These are phyloP conservation scores for Galeopsomyia nigrocyanea DNA, from an alignment of 2,888 invertebrate species.

Conservation along the genomic window DNA sequence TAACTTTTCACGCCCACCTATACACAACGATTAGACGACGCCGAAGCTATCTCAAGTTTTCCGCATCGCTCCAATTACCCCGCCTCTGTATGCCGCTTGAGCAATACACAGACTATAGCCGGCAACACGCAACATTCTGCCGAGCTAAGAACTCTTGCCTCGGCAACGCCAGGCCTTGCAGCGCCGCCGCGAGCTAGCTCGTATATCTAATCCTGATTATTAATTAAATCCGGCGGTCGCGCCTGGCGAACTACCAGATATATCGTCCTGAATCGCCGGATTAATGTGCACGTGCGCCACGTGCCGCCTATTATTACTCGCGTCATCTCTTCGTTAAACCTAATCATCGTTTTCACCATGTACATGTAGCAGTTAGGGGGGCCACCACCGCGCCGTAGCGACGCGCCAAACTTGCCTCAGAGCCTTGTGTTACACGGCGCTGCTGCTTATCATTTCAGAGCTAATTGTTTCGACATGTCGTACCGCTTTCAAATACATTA, in stretches of 20 bases:
- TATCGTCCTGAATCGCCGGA: slow-evolving; percentile 61
- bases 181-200: slow-evolving; percentile 40
- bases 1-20: slow-evolving; percentile 37
- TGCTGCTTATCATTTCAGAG: too few species aligned
- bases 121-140: slow-evolving; percentile 26
- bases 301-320: slow-evolving; percentile 36
- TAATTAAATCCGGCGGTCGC: slow-evolving; percentile 65
- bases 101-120: slow-evolving; percentile 33
- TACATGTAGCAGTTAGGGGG: neutral
- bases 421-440: too few species aligned
- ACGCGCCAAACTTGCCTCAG: too few species aligned
- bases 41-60: slow-evolving; percentile 57
- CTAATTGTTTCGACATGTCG: too few species aligned
- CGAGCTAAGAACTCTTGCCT: slow-evolving; percentile 57
- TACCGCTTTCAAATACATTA: too few species aligned
- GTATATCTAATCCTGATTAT: slow-evolving; percentile 65
- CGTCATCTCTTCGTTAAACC: slow-evolving; percentile 36
- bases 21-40: slow-evolving; percentile 53
- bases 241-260: slow-evolving; percentile 60
- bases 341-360: slow-evolving; percentile 15
- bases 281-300: slow-evolving; percentile 54
- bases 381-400: neutral
- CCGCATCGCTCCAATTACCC: slow-evolving; percentile 62
- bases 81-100: neutral
- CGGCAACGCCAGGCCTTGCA: slow-evolving; percentile 20